A percentile compares a stretch with the other conserved stretches of the same genome.
phyloP scores from a whole-genome alignment of 2,113 vertebrate species.

The Psittacus erithacus region DNA sequence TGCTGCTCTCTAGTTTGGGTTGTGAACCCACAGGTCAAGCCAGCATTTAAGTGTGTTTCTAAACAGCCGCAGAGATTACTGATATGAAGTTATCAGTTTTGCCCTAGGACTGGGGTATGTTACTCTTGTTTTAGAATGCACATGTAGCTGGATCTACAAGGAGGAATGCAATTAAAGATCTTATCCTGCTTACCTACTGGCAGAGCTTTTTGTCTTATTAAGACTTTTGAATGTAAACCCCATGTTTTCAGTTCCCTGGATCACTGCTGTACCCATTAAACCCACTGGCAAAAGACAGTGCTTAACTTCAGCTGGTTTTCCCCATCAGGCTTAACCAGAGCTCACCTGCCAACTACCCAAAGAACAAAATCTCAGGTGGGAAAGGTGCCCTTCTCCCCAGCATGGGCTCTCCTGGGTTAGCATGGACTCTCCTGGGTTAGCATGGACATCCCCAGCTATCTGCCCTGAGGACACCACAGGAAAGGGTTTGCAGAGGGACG shows the following conservation, averaged over 20 bases:
- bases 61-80: not conserved
- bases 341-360: not conserved
- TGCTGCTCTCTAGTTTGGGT: not conserved
- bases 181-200: not conserved
- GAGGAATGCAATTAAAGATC: not conserved
- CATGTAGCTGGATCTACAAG: not conserved
- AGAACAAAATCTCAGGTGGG: not conserved
- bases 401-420: not conserved
- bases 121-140: not conserved
- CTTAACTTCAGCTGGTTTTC: not conserved
- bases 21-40: not conserved
- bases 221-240: not conserved
- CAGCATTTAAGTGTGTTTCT: not conserved
- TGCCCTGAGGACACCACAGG: fast-evolving
- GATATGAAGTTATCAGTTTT: not conserved
- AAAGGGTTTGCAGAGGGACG: not conserved
- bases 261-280: not conserved
- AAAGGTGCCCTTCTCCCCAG: not conserved
- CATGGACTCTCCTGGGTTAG: not conserved
- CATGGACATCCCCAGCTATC: not conserved
- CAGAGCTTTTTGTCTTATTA: not conserved
- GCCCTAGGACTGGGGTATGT: not conserved
- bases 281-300: not conserved
- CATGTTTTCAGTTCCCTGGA: not conserved
- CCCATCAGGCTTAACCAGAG: not conserved